Conservation (phyloP, 1,140 invertebrate species). For the Teleopsis dalmanni region DNA sequence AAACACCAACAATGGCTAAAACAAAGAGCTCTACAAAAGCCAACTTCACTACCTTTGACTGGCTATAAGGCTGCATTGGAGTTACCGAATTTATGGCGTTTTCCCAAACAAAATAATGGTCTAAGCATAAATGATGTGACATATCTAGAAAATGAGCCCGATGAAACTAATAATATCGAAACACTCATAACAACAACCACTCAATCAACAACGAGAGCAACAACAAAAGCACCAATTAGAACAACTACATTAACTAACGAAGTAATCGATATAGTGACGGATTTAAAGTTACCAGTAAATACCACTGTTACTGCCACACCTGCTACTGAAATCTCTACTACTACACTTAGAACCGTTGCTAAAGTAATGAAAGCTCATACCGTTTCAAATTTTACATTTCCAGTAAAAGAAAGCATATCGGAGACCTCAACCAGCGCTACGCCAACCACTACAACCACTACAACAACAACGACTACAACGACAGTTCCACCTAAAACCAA, state of each 20-base stretch:
- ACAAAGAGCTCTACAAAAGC: slow-evolving; percentile 20
- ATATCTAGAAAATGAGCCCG: slow-evolving; percentile 30
- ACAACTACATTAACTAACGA: not conserved
- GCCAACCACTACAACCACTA: not conserved
- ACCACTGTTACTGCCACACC: too few relatives aligned
- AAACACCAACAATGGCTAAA: slow-evolving; percentile 41
- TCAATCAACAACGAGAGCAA: slow-evolving; percentile 11
- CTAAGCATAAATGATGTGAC: slow-evolving; percentile 29
- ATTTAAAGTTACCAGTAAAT: too few relatives aligned
- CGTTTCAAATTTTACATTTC: not conserved
- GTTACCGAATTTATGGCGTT: slow-evolving; percentile 28
- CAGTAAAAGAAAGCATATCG: not conserved
- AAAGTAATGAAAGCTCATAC: too few relatives aligned
- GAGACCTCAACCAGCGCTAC: not conserved
- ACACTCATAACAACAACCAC: slow-evolving; percentile 15
- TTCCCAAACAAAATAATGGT: slow-evolving; percentile 17
- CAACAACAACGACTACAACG: slow-evolving; percentile 5
- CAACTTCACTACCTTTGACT: not conserved
- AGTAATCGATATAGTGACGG: too few relatives aligned
- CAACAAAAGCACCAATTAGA: slow-evolving; percentile 6
- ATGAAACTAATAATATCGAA: not conserved
- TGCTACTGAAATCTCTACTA: too few relatives aligned
- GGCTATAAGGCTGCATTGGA: slow-evolving; percentile 23
- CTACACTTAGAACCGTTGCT: too few relatives aligned
- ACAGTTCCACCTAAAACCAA: not conserved